Evolutionary conservation across 1,140 invertebrate genomes (phyloP), one percentile per base, ranked within the genome.

Genomic region (Wiebesia pumilae): DNA sequence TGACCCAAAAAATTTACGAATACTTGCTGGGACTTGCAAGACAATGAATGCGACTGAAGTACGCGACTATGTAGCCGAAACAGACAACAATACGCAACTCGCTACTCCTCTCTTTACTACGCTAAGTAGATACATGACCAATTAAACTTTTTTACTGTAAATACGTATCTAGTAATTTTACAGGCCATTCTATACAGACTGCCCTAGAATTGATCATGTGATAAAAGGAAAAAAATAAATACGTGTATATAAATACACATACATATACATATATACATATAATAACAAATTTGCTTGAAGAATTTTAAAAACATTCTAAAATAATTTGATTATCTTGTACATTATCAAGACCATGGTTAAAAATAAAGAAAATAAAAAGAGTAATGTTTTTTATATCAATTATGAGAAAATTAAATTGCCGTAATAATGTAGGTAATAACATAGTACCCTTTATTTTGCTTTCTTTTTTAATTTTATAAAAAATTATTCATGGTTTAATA

Each of bases 131-230:
- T 91, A 91, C 91, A 93, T 90, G 92, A 93, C 92, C 90, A 92
- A 92, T 93, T 92, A 86, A 93, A 91, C 90, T 93, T 93, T 93
- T 94, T 93, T 93, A 93, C 92, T 94, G 93, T 93, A 94, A 93
- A 94, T 94, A 94, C 90, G 91, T 91, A 91, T 91, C 90, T 92
- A 91, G 91, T 93, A 92, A 93, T 93, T 92, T 92, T 90, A 88
- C 88, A 92, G 91, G 88, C 90, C 89, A 88, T 91, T 93, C 89
- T 91, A 91, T 91, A 91, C 92, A 93, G 93, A 92, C 88, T 93
- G 90, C 83, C 90, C 90, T 90, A 83, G 84, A 90, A 88, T 87
- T 62, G 19, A 87, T 84, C 16, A 80, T 51, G 81, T 84, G 81
- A 81, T 85, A 85, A 79, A 85, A 71, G 35, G 30, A 84, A 84